A percentile compares a stretch with the other conserved stretches of the same genome.
These are phyloP conservation scores for Oreocharis arfaki DNA, from an alignment of 2,113 vertebrate genomes.

Conservation along the genomic window DNA sequence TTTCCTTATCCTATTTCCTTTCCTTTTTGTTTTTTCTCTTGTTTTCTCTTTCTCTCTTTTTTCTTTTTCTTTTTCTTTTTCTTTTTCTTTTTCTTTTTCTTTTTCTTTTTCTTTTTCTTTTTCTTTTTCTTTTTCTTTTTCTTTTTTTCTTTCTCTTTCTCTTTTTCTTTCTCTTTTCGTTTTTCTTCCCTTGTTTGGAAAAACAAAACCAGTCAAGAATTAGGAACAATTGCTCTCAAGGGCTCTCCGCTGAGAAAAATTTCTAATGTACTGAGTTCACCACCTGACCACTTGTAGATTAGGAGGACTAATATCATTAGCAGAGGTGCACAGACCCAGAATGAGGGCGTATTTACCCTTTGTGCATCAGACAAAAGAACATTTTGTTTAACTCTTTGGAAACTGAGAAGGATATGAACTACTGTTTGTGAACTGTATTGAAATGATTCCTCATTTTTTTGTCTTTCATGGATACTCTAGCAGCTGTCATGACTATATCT, in stretches of 20 bases:
- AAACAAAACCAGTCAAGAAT: background rate
- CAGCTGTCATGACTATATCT: background rate
- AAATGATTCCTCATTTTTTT: background rate
- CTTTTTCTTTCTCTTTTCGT: too few species aligned
- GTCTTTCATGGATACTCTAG: background rate
- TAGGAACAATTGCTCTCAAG: background rate
- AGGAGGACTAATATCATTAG: background rate
- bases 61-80: background rate
- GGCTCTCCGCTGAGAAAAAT: background rate
- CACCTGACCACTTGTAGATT: background rate
- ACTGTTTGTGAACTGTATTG: background rate
- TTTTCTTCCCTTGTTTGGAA: background rate
- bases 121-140: too few species aligned
- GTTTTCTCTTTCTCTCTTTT: rapidly evolving
- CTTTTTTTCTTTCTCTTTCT: too few species aligned
- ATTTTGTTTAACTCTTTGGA: background rate
- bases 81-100: rapidly evolving
- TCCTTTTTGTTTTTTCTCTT: rapidly evolving
- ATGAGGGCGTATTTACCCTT: background rate
- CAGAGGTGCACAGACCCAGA: background rate
- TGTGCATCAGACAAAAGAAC: background rate
- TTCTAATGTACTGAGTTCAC: background rate
- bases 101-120: too few species aligned
- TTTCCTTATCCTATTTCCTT: background rate
- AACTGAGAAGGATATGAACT: background rate